Evolutionary conservation across 2,113 vertebrate genomes (phyloP), one percentile per base, ranked within the genome.

Genomic region (Xiphophorus hellerii): DNA sequence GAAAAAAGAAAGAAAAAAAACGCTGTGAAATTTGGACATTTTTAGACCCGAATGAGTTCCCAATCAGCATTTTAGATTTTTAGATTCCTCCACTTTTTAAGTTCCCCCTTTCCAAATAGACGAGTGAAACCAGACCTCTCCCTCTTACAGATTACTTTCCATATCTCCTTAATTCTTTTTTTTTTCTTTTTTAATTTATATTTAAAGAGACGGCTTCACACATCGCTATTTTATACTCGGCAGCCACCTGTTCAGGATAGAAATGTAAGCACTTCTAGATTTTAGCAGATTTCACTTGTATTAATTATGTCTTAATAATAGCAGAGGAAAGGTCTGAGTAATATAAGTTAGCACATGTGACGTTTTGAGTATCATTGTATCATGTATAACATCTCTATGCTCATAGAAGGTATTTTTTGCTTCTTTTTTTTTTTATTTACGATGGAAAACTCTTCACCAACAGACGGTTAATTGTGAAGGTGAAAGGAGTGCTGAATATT

Each of bases 361-460:
- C 70, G 85, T 92, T 91, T 84, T 81, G 74, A 89, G 83, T 88
- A 87, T 90, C 86, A 89, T 90, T 95, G 95, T 96, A 95, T 94
- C 92, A 93, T 95, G 93, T 96, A 95, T 96, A 96, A 97, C 97
- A 93, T 95, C 95, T 95, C 94, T 94, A 91, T 94, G 94, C 94
- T 89, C 92, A 62, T 72, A 81, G 91, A 93, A 93, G 79, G 83
- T 90, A 88, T 95, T 95, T 94, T 88, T 76, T 86, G 84, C 44
- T 48, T 48, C 0, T 48, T 20, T 48, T 87, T 20, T 48, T 87
- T 91, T 85, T 92, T 0, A 90, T 86, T 91, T 85, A 66, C 70
- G 89, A 92, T 87, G 80, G 81, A 72, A 71, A 89, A 89, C 82
- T 87, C 77, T 83, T 87, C 87, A 87, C 79, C 85, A 84, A 85